Conservation (phyloP, 2,113 vertebrate genomes). For the Lepisosteus osseus region DNA sequence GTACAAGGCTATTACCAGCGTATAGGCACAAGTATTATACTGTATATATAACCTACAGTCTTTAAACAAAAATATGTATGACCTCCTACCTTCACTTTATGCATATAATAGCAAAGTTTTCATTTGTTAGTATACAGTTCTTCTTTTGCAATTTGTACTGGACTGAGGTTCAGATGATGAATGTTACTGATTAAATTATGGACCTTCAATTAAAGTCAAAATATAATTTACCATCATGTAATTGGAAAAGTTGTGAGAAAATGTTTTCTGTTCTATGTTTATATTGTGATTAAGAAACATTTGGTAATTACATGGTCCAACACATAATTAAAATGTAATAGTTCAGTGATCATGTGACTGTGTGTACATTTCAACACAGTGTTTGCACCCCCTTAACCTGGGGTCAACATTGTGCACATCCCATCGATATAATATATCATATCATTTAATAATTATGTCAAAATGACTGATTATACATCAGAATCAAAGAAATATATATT, state of each 20-base stretch:
- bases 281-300: neutral
- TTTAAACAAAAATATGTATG: too few relatives aligned
- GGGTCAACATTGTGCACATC: too few relatives aligned
- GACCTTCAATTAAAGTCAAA: neutral
- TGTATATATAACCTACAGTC: slow-evolving; percentile 7
- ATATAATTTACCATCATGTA: neutral
- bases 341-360: too few relatives aligned
- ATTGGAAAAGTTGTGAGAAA: slow-evolving; percentile 1
- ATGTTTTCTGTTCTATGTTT: slow-evolving; percentile 2
- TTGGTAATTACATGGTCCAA: neutral
- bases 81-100: neutral
- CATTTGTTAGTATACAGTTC: neutral
- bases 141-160: slow-evolving; percentile 12
- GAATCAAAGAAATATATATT: too few relatives aligned
- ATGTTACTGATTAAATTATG: neutral
- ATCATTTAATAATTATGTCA: too few relatives aligned
- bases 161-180: slow-evolving; percentile 1
- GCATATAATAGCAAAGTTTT: neutral
- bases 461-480: too few relatives aligned
- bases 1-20: slow-evolving; percentile 28
- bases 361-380: too few relatives aligned
- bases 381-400: too few relatives aligned
- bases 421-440: too few relatives aligned
- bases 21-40: slow-evolving; percentile 12
- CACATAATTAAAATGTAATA: too few relatives aligned